Evolutionary conservation across 1,140 invertebrate species (phyloP).

Genomic region (Nasonia vitripennis): DNA sequence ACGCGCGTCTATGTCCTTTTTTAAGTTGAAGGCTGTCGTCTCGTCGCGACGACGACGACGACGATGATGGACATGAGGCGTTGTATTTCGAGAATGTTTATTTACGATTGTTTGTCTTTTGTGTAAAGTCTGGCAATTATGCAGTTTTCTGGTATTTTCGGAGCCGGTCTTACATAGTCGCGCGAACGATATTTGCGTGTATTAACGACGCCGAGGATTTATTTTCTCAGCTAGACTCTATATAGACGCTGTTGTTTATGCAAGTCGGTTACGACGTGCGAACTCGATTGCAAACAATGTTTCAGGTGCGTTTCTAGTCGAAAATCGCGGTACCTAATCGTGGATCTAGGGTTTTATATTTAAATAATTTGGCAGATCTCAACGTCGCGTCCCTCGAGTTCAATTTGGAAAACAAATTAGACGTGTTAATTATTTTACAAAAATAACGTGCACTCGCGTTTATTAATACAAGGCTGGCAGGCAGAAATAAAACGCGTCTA

Average conservation of each 20-base stretch:
- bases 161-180: no score
- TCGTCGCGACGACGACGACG: neutral
- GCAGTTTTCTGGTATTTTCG: neutral
- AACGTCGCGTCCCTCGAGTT: neutral
- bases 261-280: no score
- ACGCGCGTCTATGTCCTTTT: neutral
- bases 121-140: neutral
- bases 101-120: constrained; percentile 39
- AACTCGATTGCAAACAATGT: no score
- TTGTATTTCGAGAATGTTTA: constrained; percentile 34
- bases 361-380: neutral
- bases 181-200: no score
- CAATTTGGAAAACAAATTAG: neutral
- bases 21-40: constrained; percentile 17
- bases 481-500: no score
- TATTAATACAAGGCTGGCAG: neutral
- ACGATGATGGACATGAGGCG: constrained; percentile 21
- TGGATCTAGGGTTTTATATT: neutral
- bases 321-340: no score
- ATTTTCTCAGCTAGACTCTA: no score
- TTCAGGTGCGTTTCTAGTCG: no score
- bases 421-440: neutral
- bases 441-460: neutral
- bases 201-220: no score
- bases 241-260: no score